Percentiles rank a stretch among this genome's conserved stretches.
phyloP scores from a whole-genome alignment of 2,113 vertebrate species.

The Motacilla alba region DNA sequence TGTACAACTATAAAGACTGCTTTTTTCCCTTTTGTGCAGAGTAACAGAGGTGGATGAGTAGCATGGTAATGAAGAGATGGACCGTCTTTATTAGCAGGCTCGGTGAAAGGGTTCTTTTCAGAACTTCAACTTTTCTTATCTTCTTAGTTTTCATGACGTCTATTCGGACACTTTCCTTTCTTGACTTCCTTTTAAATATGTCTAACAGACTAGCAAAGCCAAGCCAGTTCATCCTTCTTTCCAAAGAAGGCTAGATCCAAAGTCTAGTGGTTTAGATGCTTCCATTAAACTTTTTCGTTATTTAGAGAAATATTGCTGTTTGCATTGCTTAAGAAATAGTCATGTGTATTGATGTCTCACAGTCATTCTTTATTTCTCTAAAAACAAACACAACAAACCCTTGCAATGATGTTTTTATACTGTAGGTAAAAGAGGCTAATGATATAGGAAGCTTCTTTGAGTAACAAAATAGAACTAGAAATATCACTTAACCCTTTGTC shows the following conservation, averaged over 20 bases:
- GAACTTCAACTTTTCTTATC: slow-evolving; percentile 75
- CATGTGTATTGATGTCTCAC: not conserved
- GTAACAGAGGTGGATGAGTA: slow-evolving; percentile 69
- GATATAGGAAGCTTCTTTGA: slow-evolving; percentile 40
- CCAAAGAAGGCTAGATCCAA: slow-evolving; percentile 43
- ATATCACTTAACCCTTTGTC: slow-evolving; percentile 55
- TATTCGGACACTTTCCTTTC: slow-evolving; percentile 64
- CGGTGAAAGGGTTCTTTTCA: slow-evolving; percentile 69
- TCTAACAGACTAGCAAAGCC: slow-evolving; percentile 55
- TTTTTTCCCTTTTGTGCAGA: slow-evolving; percentile 70
- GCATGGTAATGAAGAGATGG: slow-evolving; percentile 75
- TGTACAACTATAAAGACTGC: slow-evolving; percentile 75
- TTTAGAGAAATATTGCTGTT: slow-evolving; percentile 5
- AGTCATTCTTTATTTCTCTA: not conserved
- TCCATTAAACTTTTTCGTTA: slow-evolving; percentile 27
- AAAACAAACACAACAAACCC: slow-evolving; percentile 10
- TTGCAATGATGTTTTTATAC: not conserved
- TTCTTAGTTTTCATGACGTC: slow-evolving; percentile 68
- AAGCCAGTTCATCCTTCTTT: slow-evolving; percentile 56
- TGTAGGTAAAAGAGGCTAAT: slow-evolving; percentile 33
- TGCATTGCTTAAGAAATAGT: not conserved
- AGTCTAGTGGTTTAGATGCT: slow-evolving; percentile 16
- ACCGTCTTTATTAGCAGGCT: slow-evolving; percentile 66
- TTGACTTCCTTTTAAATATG: slow-evolving; percentile 63
- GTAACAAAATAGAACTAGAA: slow-evolving; percentile 49